Evolutionary conservation across 2,797 vertebrate genomes (phyloP).

Genomic region (Enteromius afrohamiltoni): DNA sequence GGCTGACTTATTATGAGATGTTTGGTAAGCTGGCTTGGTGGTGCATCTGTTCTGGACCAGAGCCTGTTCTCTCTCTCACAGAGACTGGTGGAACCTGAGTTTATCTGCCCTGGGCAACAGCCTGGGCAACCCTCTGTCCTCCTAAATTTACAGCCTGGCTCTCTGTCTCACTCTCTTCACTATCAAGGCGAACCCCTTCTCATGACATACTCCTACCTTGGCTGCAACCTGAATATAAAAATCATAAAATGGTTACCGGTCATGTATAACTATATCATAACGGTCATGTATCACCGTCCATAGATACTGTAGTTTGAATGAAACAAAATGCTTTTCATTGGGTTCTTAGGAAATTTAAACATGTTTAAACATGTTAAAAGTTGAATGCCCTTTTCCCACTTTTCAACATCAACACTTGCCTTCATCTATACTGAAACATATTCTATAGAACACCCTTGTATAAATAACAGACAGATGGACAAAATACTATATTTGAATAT

Average conservation of each 20-base stretch:
- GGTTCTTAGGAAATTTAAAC: not conserved
- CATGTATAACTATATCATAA: not conserved
- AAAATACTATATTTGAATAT: not conserved
- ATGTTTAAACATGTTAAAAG: no score
- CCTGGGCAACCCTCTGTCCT: conserved; percentile 52
- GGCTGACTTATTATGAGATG: conserved; percentile 83
- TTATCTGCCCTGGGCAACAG: conserved; percentile 73
- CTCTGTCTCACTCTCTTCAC: conserved; percentile 54
- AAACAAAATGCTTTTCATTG: not conserved
- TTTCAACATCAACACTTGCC: not conserved
- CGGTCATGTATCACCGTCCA: not conserved
- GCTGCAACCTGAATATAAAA: not conserved
- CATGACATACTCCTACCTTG: not conserved
- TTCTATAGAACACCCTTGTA: not conserved
- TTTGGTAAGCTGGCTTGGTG: conserved; percentile 81
- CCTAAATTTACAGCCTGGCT: conserved; percentile 10
- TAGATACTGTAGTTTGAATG: not conserved
- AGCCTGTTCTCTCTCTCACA: conserved; percentile 72
- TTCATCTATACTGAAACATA: not conserved
- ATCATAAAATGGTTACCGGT: not conserved
- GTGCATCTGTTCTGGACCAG: conserved; percentile 74
- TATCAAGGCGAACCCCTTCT: conserved; percentile 59
- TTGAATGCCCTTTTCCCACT: not conserved
- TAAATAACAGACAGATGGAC: not conserved
- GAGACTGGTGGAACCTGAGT: conserved; percentile 74